Base-by-base conservation (phyloP, 2,888 invertebrate species). In the Andricus quercusramuli region DNA sequence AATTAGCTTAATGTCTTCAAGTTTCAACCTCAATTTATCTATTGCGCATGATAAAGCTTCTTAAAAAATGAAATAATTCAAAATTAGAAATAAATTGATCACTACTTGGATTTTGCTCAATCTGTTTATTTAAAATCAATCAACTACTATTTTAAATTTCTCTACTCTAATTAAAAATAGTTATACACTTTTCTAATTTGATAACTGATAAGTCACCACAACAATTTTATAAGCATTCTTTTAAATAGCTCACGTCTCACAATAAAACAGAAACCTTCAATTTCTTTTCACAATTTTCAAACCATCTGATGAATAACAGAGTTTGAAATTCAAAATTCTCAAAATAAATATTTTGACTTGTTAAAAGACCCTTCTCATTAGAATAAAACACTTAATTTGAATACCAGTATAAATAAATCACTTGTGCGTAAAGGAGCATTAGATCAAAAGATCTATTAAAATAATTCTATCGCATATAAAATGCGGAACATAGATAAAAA, bases 121-220 rank as follows among this genome's bases (percentile, higher is more conserved):
- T 67, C 65, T 77, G 66, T 79, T 67, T 67, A 44, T 70, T 77
- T 79, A 62, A 62, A 65, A 76, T 81, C 74, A 77, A 15, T 41
- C 25, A 37, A 65, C 29, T 68, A 25, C 25, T 56, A 11, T n/a
- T 56, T 56, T 22, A 62, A 62, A 62, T 25, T 22, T 25, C 1
- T 25, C 62, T 6, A 25, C 25, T 25, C 6, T 25, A 62, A 62
- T 22, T 41, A 66, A 17, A 76, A 70, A 56, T 41, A 64, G 67
- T 59, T 66, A 41, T 22, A 64, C 32, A 68, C 74, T 64, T 29
- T n/a, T 62, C 44, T 62, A 29, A 74, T 74, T 74, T 74, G 74
- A 74, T 74, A 29, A 51, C 70, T 51, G 17, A 20, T 29, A 51
- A 56, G 11, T 32, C 51, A 29, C 11, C 20, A 56, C 11, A 32